Evolutionary conservation across 2,888 invertebrate genomes (phyloP), one percentile per base, ranked within the genome.

Genomic region (Thera obeliscata): DNA sequence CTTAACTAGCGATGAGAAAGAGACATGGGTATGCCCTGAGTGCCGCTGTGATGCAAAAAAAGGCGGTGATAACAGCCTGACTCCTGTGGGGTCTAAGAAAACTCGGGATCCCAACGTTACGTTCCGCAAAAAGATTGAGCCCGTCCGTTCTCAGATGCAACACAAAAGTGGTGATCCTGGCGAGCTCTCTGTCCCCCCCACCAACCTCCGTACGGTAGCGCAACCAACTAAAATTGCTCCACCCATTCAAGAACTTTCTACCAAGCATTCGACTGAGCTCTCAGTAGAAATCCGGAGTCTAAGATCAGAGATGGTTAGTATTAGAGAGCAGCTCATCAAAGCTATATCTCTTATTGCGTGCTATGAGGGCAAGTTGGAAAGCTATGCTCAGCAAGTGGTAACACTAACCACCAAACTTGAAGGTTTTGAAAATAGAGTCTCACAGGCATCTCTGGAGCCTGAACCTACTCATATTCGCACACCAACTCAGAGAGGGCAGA

Each of bases 381-480:
- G 36, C 35, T 61, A 61, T 35, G 55, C 61, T 5, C 11, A 8
- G 8, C 43, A 61, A 35, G 61, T 61, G 36, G 55, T 55, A 1
- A 46, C 61, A 6, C 61, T 61, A 2, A 61, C 33, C 22, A 43
- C 55, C 6, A 61, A 61, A 33, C 55, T 61, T 0, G 61, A 55
- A 2, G 54, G 7, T 35, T 55, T 35, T 46, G 61, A 61, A 61
- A 55, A 43, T 36, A 55, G 46, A 46, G 46, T 46, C 9, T 61
- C 52, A 12, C 38, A 38, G 38, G 38, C 3, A 38, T 38, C 3
- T 6, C 38, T 38, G 2, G 11, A 35, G 7, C 36, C 56, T 22
- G 22, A 22, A n/a, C 12, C 56, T 2, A 12, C 56, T 56, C 0
- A 2, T 41, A 5, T 12, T 38, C 5, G 3, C 0, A 1, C 12